Evolutionary conservation across 2,113 vertebrate species (phyloP), one percentile per base, ranked within the genome.

Genomic region (Polypterus senegalus): DNA sequence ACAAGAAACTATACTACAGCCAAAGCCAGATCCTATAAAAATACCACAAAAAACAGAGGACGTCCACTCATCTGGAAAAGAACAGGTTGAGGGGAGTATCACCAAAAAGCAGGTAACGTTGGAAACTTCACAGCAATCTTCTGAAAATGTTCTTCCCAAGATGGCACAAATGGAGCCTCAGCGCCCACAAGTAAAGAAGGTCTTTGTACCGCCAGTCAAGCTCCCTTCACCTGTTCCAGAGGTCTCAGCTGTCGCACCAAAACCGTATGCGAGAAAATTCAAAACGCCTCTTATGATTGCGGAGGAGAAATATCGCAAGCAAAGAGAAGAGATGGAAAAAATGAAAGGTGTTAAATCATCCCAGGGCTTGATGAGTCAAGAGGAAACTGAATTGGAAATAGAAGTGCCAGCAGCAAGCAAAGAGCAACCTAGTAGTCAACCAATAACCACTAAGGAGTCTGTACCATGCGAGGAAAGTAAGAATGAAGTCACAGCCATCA

Each of bases 281-380:
- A 90, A 83, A 76, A 94, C 91, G 6, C 83, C 89, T 49, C 79
- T 96, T 78, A 94, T 94, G 80, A 86, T 94, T 68, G 86, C 91
- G 48, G 90, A 94, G 76, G 87, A 89, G 76, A 93, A 88, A 66
- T 92, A 80, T 59, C 78, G 85, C 49, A 83, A 84, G 59, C 74
- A 86, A 61, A 87, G 9, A 65, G 85, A 89, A 46, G 84, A 85
- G 58, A 79, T 72, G 67, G 84, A 85, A 54, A 88, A 66, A 63
- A 79, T 66, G 62, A 86, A 69, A 67, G 75, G 60, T 4, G 66
- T 72, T 9, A 77, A 77, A 5, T 75, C 79, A 47, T 68, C 69
- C 51, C 76, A 67, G 69, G 76, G 76, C 55, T 54, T 75, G 46
- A 72, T 79, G n/a, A 73, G 67, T 66, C 61, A 64, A 44, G 69